A percentile compares a stretch with the other conserved stretches of the same genome.
phyloP scores from a whole-genome alignment of 2,888 invertebrate genomes.

The Nomada flava region DNA sequence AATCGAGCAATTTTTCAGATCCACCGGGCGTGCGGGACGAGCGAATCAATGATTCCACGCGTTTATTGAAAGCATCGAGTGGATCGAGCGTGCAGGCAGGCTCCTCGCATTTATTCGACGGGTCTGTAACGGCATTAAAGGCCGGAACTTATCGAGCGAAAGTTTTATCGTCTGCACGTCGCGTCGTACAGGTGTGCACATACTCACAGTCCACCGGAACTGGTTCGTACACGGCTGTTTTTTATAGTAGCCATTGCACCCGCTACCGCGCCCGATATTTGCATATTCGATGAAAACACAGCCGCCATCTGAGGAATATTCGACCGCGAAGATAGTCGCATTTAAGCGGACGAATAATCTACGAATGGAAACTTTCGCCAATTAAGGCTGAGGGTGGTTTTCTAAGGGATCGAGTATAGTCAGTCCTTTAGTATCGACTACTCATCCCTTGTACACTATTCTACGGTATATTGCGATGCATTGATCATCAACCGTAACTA shows the following conservation, averaged over 20 bases:
- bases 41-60: slow-evolving; percentile 28
- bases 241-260: slow-evolving; percentile 51
- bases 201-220: slow-evolving; percentile 57
- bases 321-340: slow-evolving; percentile 26
- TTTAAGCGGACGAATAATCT: background rate
- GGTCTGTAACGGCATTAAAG: slow-evolving; percentile 73
- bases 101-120: slow-evolving; percentile 59
- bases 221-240: slow-evolving; percentile 57
- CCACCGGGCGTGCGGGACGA: background rate
- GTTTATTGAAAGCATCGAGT: slow-evolving; percentile 52
- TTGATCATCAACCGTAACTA: too few relatives aligned
- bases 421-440: too few relatives aligned
- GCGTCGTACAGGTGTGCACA: slow-evolving; percentile 56
- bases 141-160: slow-evolving; percentile 73
- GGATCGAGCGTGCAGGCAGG: background rate
- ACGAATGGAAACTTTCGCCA: background rate
- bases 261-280: slow-evolving; percentile 24
- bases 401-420: too few relatives aligned
- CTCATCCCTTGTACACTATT: too few relatives aligned
- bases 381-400: too few relatives aligned
- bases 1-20: background rate
- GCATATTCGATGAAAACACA: slow-evolving; percentile 38
- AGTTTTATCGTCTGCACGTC: slow-evolving; percentile 63
- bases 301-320: background rate
- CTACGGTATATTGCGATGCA: too few relatives aligned